phyloP scores from a whole-genome alignment of 2,113 vertebrate species.

The Crotalus horridus region DNA sequence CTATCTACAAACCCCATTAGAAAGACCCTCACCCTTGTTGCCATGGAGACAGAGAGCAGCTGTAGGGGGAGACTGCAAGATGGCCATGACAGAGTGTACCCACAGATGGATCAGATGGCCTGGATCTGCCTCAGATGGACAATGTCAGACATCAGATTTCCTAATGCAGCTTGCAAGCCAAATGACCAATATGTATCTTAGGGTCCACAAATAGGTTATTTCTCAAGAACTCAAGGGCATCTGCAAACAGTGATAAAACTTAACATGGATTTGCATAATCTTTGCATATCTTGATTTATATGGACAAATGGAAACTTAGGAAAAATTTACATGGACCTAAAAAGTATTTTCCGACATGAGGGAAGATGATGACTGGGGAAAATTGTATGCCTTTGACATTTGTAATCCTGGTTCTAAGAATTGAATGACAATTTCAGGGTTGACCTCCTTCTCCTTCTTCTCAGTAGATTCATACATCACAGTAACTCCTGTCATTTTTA shows the following conservation, averaged over 20 bases:
- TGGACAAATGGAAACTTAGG: background rate
- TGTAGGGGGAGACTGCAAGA: conserved; percentile 35
- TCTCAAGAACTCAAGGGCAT: background rate
- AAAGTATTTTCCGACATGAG: too few species aligned
- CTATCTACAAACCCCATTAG: conserved; percentile 37
- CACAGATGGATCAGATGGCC: background rate
- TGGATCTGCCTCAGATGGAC: accelerated
- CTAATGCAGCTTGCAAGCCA: background rate
- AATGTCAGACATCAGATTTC: background rate
- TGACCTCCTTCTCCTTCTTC: too few species aligned
- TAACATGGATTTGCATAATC: background rate
- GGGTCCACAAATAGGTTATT: background rate
- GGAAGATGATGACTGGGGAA: too few species aligned
- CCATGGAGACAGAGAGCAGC: conserved; percentile 64
- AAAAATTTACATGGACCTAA: too few species aligned
- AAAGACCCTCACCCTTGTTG: conserved; percentile 59
- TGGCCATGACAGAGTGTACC: conserved; percentile 29
- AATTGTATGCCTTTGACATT: too few species aligned
- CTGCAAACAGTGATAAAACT: background rate
- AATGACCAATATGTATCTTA: background rate
- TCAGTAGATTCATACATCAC: background rate
- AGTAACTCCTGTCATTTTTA: background rate
- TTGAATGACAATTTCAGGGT: too few species aligned
- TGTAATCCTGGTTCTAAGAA: too few species aligned
- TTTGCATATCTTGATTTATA: background rate